Evolutionary conservation across 2,797 vertebrate genomes (phyloP), one percentile per base, ranked within the genome.

Genomic region (Pelobates cultripes): DNA sequence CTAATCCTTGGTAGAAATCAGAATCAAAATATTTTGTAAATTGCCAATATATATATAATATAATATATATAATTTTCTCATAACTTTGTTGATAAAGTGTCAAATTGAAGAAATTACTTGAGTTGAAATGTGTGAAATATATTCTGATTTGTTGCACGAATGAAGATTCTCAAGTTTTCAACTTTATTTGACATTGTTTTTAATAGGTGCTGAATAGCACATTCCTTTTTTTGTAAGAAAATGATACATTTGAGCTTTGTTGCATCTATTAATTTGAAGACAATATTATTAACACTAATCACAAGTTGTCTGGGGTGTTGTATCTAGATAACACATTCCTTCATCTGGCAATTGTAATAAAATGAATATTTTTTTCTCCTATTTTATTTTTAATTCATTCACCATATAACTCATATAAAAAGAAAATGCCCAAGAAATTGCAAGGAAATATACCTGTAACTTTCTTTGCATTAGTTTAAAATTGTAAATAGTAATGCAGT

Each of bases 261-360:
- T 75, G 55, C 63, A 75, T 75, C 71, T 83, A 83, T 83, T 83
- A 79, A 79, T 79, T 70, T 83, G 70, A 75, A 83, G 72, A 67
- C 72, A 83, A 75, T 83, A 83, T 83, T 83, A 83, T 83, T 79
- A 79, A 73, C 81, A 79, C 76, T 79, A 75, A 79, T 83, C 81
- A 75, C 71, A 83, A 64, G 66, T 51, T 83, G 81, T 83, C 81
- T 61, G 9, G 73, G 63, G 81, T 82, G 81, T 83, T 83, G 74
- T 78, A 72, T 78, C 70, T 70, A 61, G 76, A 78, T 83, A 78
- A 83, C 81, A 83, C 81, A 69, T 83, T 83, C 60, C 73, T 61
- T 51, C 76, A 78, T 76, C 69, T 82, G 80, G 75, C 70, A 67
- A 68, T 71, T 73, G 70, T 43, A 43, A 51, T 70, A 74, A 75